Conservation (phyloP, 92 coral and sea anemone genomes). For the Plumapathes pennacea region DNA sequence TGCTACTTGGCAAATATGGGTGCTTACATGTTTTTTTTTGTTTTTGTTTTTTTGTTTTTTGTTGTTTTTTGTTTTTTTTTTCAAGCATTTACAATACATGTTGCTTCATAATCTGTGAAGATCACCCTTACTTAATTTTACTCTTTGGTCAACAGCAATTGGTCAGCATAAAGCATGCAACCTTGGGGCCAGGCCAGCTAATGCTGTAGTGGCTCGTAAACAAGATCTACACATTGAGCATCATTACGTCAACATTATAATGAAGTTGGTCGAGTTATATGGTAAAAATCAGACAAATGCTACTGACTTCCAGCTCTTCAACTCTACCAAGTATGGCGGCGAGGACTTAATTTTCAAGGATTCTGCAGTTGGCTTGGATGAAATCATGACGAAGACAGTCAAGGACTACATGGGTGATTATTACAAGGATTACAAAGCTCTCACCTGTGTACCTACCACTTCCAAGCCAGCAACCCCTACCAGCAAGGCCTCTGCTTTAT, state of each 20-base stretch:
- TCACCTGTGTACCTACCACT: too few relatives aligned
- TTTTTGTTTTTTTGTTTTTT: too few relatives aligned
- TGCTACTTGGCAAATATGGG: too few relatives aligned
- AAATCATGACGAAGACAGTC: not conserved
- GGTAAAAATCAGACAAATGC: not conserved
- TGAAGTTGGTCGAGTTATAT: not conserved
- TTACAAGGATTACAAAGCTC: too few relatives aligned
- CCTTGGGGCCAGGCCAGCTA: not conserved
- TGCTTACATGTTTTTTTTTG: too few relatives aligned
- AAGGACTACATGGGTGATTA: not conserved
- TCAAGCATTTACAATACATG: too few relatives aligned
- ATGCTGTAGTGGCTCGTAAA: not conserved
- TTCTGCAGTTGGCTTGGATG: not conserved
- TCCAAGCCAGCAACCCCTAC: too few relatives aligned
- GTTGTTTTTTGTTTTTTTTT: too few relatives aligned
- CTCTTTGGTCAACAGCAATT: not conserved
- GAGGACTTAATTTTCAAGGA: not conserved
- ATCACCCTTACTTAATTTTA: too few relatives aligned
- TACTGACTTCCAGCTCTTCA: not conserved
- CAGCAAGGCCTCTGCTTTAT: too few relatives aligned
- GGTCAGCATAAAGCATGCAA: not conserved
- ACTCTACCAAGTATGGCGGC: not conserved
- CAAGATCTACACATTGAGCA: not conserved
- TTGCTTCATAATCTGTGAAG: too few relatives aligned
- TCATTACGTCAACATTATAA: not conserved